Conservation (phyloP, 1,140 invertebrate genomes). For the Grapholita molesta region DNA sequence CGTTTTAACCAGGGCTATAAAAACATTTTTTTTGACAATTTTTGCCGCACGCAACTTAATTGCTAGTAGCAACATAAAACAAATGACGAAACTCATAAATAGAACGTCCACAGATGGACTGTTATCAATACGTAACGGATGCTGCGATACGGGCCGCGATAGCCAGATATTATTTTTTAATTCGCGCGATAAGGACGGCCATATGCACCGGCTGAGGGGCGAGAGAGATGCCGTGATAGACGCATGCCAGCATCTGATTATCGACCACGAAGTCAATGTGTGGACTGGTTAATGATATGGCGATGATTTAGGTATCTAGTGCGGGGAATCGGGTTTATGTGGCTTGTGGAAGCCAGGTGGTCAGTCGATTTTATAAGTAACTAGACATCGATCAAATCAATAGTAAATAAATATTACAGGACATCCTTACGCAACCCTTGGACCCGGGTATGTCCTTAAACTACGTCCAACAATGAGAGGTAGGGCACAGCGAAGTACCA, state of each 20-base stretch:
- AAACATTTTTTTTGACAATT: not conserved
- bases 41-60: not conserved
- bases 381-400: too few relatives aligned
- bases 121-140: not conserved
- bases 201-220: not conserved
- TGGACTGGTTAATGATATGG: not conserved
- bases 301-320: not conserved
- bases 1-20: too few relatives aligned
- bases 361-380: not conserved
- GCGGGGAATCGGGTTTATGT: not conserved
- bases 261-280: not conserved
- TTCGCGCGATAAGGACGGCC: not conserved
- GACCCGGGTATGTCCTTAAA: too few relatives aligned
- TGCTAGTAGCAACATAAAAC: not conserved
- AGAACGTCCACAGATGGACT: not conserved
- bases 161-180: conserved; percentile 1
- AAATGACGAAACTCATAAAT: not conserved
- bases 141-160: not conserved
- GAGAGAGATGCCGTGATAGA: not conserved
- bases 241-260: not conserved
- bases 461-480: too few relatives aligned
- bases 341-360: not conserved
- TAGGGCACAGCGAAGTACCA: too few relatives aligned
- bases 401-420: too few relatives aligned
- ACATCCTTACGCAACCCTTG: too few relatives aligned